Evolutionary conservation across 1,140 invertebrate genomes (phyloP).

Genomic region (Orius insidiosus): DNA sequence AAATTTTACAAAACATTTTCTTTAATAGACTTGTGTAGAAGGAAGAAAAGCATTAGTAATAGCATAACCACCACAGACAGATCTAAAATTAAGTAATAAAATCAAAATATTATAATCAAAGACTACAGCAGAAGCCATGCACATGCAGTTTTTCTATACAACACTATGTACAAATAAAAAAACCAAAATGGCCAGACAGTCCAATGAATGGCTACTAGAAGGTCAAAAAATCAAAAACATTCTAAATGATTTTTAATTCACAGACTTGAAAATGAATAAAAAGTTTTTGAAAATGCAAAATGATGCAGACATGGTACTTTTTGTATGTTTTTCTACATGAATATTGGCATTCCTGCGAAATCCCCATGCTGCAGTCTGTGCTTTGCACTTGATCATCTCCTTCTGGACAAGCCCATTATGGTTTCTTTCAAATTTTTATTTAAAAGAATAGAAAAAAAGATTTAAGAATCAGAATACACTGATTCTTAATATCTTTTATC

Average conservation of each 20-base stretch:
- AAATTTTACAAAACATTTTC: not conserved
- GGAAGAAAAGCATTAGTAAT: conserved; percentile 16
- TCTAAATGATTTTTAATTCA: no score
- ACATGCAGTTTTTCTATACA: conserved; percentile 9
- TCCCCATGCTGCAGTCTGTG: conserved; percentile 22
- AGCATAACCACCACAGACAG: conserved; percentile 3
- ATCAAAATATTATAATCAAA: not conserved
- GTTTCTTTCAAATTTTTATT: not conserved
- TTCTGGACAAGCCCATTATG: conserved; percentile 18
- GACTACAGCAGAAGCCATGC: not conserved
- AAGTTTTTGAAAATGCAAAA: no score
- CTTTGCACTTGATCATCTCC: conserved; percentile 17
- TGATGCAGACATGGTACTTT: no score
- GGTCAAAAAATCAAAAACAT: no score
- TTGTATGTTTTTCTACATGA: no score
- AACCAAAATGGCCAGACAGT: not conserved
- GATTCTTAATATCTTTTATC: conserved; percentile 6
- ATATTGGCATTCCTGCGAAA: not conserved
- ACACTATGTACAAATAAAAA: not conserved
- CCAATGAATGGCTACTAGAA: not conserved
- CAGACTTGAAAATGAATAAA: no score
- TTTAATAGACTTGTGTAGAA: conserved; percentile 19
- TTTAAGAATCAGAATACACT: no score
- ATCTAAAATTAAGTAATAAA: not conserved
- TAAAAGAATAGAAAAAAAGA: no score